Percentiles rank a stretch among this genome's conserved stretches.
Evolutionary conservation across 2,888 invertebrate species (phyloP).

Genomic region (Peribatodes rhomboidaria): DNA sequence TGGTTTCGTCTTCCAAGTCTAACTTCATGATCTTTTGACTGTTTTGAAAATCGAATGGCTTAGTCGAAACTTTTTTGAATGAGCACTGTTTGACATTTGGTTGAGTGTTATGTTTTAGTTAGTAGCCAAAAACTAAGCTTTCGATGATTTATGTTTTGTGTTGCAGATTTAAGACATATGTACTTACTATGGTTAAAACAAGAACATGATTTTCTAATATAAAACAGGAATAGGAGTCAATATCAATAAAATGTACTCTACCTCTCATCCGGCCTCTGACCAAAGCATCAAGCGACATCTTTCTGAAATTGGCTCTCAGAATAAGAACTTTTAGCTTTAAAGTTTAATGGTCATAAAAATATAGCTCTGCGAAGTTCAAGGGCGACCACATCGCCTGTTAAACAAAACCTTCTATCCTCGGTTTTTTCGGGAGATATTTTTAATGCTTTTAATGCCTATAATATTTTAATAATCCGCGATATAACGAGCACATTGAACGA

Average conservation of each 20-base stretch:
- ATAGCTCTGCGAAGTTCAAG: constrained; percentile 14
- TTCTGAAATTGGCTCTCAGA: not conserved
- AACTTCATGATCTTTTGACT: not conserved
- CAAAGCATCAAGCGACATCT: not conserved
- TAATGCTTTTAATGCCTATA: constrained; percentile 63
- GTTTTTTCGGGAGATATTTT: constrained; percentile 48
- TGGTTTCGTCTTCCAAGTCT: not conserved
- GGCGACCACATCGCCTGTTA: constrained; percentile 21
- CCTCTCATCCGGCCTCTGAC: not conserved
- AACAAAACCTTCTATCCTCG: constrained; percentile 44
- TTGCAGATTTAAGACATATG: no score
- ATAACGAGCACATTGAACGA: constrained; percentile 67
- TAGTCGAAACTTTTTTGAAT: no score
- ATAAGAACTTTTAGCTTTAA: not conserved
- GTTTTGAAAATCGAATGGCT: not conserved
- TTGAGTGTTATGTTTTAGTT: no score
- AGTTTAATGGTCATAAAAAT: constrained; percentile 2
- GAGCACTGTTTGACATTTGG: no score
- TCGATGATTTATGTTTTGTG: no score
- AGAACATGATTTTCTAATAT: no score
- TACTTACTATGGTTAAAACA: no score
- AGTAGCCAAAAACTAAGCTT: no score
- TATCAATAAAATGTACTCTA: no score
- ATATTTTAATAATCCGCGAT: constrained; percentile 76
- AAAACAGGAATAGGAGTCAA: no score